Evolutionary conservation across 2,888 invertebrate genomes (phyloP).

Genomic region (Drosophila mettleri): DNA sequence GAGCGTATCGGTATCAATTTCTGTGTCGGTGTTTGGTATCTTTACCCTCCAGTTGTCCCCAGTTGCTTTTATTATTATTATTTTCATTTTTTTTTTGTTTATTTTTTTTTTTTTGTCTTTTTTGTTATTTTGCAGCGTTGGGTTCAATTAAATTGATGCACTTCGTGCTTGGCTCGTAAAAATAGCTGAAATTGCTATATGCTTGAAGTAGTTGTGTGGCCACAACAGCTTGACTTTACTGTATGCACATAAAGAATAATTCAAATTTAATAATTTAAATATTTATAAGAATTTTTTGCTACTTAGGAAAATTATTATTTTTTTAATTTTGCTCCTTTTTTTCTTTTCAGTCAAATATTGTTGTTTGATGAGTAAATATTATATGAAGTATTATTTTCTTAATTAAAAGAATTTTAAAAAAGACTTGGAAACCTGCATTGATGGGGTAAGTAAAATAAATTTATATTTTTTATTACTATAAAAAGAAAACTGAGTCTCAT

Average conservation of each 20-base stretch:
- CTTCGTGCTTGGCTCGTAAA: constrained; percentile 42
- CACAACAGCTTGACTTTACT: constrained; percentile 14
- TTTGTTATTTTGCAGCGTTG: constrained; percentile 45
- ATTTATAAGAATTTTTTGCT: not conserved
- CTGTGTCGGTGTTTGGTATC: constrained; percentile 17
- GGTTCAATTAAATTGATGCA: constrained; percentile 68
- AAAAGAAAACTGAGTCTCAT: no score
- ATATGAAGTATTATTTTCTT: no score
- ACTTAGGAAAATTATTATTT: not conserved
- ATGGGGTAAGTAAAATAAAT: not conserved
- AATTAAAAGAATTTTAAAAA: no score
- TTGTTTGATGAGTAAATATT: no score
- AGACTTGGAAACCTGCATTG: no score
- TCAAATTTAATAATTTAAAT: no score
- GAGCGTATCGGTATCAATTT: constrained; percentile 34
- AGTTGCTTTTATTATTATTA: constrained; percentile 16
- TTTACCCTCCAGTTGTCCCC: constrained; percentile 1
- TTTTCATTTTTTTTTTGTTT: constrained; percentile 22
- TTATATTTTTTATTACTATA: no score
- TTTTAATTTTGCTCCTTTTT: not conserved
- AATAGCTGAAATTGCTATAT: constrained; percentile 24
- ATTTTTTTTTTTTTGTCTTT: constrained; percentile 23
- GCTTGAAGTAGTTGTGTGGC: constrained; percentile 24
- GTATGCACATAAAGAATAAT: not conserved
- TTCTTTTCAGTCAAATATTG: not conserved